Evolutionary conservation across 2,797 vertebrate genomes (phyloP).

Genomic region (Anolis apletophallus): DNA sequence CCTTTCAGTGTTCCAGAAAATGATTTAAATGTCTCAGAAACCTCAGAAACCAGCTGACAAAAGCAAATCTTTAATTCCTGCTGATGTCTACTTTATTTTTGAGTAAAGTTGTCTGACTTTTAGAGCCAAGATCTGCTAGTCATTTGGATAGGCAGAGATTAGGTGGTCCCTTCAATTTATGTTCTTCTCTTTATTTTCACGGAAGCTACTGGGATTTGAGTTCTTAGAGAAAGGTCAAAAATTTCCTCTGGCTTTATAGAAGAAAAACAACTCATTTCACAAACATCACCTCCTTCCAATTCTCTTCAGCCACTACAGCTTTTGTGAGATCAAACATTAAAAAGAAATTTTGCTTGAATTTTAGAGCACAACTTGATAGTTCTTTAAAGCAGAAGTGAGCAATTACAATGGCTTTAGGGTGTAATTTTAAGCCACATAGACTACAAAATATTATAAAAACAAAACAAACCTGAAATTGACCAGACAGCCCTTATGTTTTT

Average conservation of each 20-base stretch:
- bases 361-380: neutral
- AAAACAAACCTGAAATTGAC: no score
- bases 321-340: neutral
- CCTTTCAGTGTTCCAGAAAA: conserved; percentile 25
- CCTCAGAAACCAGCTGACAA: conserved; percentile 9
- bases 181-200: neutral
- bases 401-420: neutral
- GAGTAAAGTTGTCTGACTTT: conserved; percentile 27
- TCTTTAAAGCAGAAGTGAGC: neutral
- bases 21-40: conserved; percentile 27
- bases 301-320: neutral
- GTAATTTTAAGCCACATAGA: no score
- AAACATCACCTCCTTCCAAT: neutral
- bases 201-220: neutral
- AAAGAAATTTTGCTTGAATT: neutral
- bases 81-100: conserved; percentile 22
- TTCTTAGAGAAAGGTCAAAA: neutral
- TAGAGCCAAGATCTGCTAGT: neutral
- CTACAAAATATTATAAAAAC: no score
- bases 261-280: neutral
- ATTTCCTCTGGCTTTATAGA: conserved; percentile 3
- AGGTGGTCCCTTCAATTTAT: neutral
- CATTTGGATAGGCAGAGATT: conserved; percentile 1
- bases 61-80: conserved; percentile 2
- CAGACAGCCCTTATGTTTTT: no score